Base-by-base conservation (phyloP, 2,113 vertebrate species). In the Upupa epops region DNA sequence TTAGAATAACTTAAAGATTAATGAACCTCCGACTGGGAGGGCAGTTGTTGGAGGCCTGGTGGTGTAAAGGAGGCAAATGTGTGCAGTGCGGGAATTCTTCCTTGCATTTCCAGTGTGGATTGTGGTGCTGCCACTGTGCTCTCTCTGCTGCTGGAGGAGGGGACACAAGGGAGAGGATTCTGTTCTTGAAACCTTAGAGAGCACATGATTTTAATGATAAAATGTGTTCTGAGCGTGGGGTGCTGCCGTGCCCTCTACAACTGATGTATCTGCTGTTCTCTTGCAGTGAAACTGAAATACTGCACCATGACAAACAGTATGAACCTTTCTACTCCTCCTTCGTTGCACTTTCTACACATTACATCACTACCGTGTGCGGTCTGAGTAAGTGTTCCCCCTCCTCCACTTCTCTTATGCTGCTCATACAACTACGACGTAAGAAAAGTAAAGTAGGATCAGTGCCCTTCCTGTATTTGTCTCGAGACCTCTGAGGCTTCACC, bases 281-380 rank as follows among this genome's bases (percentile, higher is more conserved):
- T 96, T 89, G 54, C 97, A 99, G 99, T 93, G 99, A 99, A 91
- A 98, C 98, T 16, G 99, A 99, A 96, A 99, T 99, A 97, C 97
- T 99, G 96, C 98, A 98, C 94, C 99, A 99, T 0, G 99, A 99
- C 98, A 99, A 99, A 97, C 99, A 99, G 80, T 99, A 99, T 11
- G 99, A 99, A 97, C 99, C 99, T 10, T 99, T 99, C 97, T 99
- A 99, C 98, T 99, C 99, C 1, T 99, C 99, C 40, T 99, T 99
- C 8, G 98, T 99, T 96, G 99, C 99, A 6, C 99, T 99, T 76
- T 99, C 99, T 90, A 99, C 99, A 6, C 99, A 99, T 98, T 99
- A 99, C 97, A 99, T 99, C 97, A 99, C 99, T 92, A 99, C 99
- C 60, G 98, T 99, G 78, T 99, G 99, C 94, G 98, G 98, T 92